These are phyloP conservation scores for Okamejei kenojei DNA, from an alignment of 2,797 vertebrate genomes.

Conservation along the genomic window DNA sequence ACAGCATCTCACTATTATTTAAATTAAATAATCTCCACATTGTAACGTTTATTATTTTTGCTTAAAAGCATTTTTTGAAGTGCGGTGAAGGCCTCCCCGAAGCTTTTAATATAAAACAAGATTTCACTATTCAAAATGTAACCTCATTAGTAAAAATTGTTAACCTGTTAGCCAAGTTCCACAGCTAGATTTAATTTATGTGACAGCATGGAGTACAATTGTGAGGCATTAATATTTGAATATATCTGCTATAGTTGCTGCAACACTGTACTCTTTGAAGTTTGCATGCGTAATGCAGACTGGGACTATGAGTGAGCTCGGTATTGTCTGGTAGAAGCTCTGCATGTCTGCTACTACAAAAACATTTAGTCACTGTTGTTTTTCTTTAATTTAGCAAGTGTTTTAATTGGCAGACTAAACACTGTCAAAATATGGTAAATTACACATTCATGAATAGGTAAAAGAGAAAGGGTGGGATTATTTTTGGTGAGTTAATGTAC, in stretches of 20 bases:
- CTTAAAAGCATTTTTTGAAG: constrained; percentile 17
- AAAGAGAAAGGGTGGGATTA: not conserved
- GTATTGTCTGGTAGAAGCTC: not conserved
- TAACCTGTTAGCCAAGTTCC: not conserved
- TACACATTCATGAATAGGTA: not conserved
- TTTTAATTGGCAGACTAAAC: not conserved
- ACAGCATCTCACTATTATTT: not conserved
- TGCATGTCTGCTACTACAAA: not conserved
- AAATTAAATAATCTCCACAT: not conserved
- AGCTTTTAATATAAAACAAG: not conserved
- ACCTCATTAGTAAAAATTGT: constrained; percentile 24
- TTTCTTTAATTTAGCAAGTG: not conserved
- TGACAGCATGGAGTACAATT: too few species aligned
- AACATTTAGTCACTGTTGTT: not conserved
- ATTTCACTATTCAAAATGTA: not conserved
- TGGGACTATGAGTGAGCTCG: not conserved
- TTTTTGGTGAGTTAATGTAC: not conserved
- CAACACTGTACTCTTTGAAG: not conserved
- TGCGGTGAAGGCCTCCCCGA: not conserved
- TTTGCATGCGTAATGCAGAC: constrained; percentile 6
- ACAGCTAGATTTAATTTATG: not conserved
- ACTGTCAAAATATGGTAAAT: not conserved
- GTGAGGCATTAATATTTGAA: not conserved
- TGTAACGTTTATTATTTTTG: not conserved
- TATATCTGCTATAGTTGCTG: constrained; percentile 5